Evolutionary conservation across 2,888 invertebrate species (phyloP), one percentile per base, ranked within the genome.

Genomic region (Yponomeuta malinellus): DNA sequence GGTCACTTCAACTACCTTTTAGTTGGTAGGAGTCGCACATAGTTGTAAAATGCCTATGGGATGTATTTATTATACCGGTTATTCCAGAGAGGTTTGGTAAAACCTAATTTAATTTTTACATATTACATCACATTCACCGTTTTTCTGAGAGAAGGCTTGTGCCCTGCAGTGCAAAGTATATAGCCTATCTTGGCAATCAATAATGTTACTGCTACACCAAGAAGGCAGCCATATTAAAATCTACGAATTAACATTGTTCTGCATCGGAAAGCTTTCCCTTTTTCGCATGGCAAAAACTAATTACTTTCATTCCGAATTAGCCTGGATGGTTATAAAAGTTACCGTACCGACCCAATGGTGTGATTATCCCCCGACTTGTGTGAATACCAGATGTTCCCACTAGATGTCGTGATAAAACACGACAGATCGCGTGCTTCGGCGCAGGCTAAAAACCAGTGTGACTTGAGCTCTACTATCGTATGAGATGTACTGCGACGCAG

Each of bases 351-450:
- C 4, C 63, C 37, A 66, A 66, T 66, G 52, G 52, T 52, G 70
- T 71, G 77, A 78, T 78, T 79, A 78, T 74, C 74, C 75, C 73
- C 74, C 74, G 73, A 76, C 72, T 78, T 78, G 78, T 79, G 78
- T 66, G 66, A 66, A 66, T 73, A 74, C 52, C 74, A 73, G 77
- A 75, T 75, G 74, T 82, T 82, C 81, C 78, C 83, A 82, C 75
- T 75, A 77, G 82, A 82, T 82, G 81, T 76, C 78, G 77, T 77
- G 79, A 73, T 73, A 73, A 76, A 78, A 74, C 70, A 74, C 76
- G 64, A 64, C 2, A 64, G 29, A 73, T 71, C 72, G 79, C 78
- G 78, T 79, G 75, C 74, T 70, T 74, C 1, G 48, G 9, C 69
- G 71, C 74, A 72, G 72, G 71, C 71, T 15, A 66, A 5, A 31